phyloP scores from a whole-genome alignment of 2,888 invertebrate species.

The Chesias legatella region DNA sequence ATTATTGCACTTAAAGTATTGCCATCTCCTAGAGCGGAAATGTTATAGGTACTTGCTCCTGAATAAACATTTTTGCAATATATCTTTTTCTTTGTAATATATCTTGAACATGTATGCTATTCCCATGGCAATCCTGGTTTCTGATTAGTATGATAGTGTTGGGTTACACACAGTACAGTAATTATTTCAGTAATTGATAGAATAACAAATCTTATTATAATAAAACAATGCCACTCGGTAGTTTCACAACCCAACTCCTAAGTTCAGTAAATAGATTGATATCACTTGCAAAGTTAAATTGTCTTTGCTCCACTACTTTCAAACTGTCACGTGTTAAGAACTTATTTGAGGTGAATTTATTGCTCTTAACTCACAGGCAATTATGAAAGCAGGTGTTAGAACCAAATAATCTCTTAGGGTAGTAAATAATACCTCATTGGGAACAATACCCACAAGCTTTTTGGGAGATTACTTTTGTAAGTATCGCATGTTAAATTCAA shows the following conservation, averaged over 20 bases:
- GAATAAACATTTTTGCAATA: too few species aligned
- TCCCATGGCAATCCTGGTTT: too few species aligned
- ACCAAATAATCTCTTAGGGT: not conserved
- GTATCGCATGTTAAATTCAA: not conserved
- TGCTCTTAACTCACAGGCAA: slow-evolving; percentile 11
- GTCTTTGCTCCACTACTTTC: slow-evolving; percentile 28
- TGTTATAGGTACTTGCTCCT: too few species aligned
- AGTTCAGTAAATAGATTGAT: slow-evolving; percentile 8
- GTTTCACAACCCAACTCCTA: not conserved
- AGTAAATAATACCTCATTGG: not conserved
- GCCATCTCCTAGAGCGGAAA: too few species aligned
- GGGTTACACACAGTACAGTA: too few species aligned
- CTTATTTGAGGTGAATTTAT: slow-evolving; percentile 14
- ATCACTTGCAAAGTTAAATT: slow-evolving; percentile 25
- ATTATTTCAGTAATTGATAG: too few species aligned
- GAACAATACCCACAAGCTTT: not conserved
- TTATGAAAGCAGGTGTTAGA: slow-evolving; percentile 1
- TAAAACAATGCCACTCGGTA: not conserved
- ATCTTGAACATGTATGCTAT: too few species aligned
- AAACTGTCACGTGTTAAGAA: slow-evolving; percentile 21
- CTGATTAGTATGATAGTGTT: too few species aligned
- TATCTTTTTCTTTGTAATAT: too few species aligned
- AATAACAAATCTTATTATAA: too few species aligned
- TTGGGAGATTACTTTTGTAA: not conserved
- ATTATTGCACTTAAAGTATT: too few species aligned